Evolutionary conservation across 2,797 vertebrate genomes (phyloP).

Genomic region (Arnoldichthys spilopterus): DNA sequence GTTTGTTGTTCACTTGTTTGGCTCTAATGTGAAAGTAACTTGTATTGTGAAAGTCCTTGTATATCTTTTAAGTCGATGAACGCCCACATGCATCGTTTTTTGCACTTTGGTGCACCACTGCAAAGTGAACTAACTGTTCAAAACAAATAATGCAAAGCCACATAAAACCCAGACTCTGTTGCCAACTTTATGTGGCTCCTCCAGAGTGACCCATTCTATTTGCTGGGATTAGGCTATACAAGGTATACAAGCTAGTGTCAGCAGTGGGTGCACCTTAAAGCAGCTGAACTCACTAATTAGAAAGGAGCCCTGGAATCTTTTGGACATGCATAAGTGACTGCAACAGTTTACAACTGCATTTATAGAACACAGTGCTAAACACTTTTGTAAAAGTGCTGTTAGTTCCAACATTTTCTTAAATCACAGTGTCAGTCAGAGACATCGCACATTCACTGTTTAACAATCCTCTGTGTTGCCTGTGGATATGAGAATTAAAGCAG

Average conservation of each 20-base stretch:
- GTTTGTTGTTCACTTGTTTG: no score
- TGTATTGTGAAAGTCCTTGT: no score
- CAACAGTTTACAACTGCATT: neutral
- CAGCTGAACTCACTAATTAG: neutral
- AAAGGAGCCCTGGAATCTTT: no score
- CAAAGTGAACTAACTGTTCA: no score
- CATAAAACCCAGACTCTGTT: no score
- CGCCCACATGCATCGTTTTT: no score
- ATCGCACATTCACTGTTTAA: neutral
- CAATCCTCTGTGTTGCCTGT: slow-evolving; percentile 5
- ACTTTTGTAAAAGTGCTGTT: slow-evolving; percentile 16
- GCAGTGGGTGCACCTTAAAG: neutral
- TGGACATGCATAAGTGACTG: neutral
- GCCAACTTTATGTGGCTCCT: no score
- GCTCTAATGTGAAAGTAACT: no score
- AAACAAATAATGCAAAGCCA: no score
- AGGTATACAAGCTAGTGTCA: neutral
- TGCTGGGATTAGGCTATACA: neutral
- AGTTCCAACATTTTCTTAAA: slow-evolving; percentile 17
- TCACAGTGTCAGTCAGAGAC: slow-evolving; percentile 8
- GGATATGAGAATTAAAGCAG: slow-evolving; percentile 29
- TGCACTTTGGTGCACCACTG: no score
- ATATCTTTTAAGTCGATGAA: no score
- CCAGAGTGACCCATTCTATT: no score
- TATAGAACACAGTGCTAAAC: neutral